Base-by-base conservation (phyloP, 2,797 vertebrate genomes). In the Enteromius anoplus region DNA sequence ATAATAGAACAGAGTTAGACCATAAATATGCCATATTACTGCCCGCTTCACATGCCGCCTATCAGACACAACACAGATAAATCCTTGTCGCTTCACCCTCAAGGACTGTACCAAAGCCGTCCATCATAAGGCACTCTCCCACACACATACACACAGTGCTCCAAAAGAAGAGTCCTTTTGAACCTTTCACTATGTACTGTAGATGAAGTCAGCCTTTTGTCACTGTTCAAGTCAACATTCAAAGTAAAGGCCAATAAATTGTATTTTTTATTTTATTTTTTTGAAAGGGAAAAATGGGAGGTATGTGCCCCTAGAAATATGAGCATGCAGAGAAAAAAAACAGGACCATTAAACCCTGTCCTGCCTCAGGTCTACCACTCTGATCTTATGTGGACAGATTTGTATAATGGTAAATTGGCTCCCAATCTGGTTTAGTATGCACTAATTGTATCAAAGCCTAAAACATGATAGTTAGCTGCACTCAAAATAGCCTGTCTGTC, bases 361-460 rank as follows among this genome's bases (percentile, higher is more conserved):
- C 45, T 8, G 7, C 69, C 64, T 4, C 40, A 62, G 23, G 49
- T 34, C 62, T 19, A 32, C 62, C 62, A 47, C 17, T 47, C 37
- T 62, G 26, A 47, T 47, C 11, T 72, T 45, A 5, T 19, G 6
- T 5, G 5, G 60, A 85, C 85, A 87, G 86, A 93, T 91, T 90
- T 91, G 87, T 90, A 86, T 87, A 87, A 84, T 86, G 40, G 86
- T 80, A 87, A 89, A 88, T 86, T 65, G 80, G 55, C 86, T 89
- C 80, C 85, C 84, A 85, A 84, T 85, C 76, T 85, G 71, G 90
- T 86, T 93, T 91, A 91, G 91, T 93, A 90, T 90, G 80, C 80
- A 90, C 92, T 93, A 93, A 93, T 93, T 93, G 90, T 92, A 92
- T 93, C 92, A 92, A 85, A 89, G 86, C 88, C 87, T 88, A 90